Base-by-base conservation (phyloP, 2,113 vertebrate species). In the Rallus limicola region DNA sequence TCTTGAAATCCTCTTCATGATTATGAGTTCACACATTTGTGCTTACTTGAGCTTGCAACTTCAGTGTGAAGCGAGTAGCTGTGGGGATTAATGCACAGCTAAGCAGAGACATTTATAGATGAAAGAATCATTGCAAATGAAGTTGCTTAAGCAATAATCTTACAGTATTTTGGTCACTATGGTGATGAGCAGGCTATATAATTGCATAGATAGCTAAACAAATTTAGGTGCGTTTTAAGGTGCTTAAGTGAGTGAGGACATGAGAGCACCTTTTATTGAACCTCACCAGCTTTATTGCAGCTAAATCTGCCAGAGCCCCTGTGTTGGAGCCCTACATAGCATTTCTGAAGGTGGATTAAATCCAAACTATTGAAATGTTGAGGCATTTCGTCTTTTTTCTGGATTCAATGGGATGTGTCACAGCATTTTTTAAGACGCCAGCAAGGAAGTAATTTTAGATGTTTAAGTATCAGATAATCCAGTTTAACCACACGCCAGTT, bases 11-110 rank as follows among this genome's bases (percentile, higher is more conserved):
- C 82, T 69, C 82, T 56, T 72, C 4, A 16, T 44, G 77, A 16
- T 88, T 92, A 75, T 48, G 77, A 93, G 77, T 95, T 97, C 93
- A 91, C 95, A 93, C 93, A 58, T 92, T 84, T 88, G 53, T 95
- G 86, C 93, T 95, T 78, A 14, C 76, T 92, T 50, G 92, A 75
- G 80, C 86, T 94, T 71, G 72, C 80, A 92, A 31, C 5, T 1
- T 75, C 8, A 13, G 86, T 72, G 76, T 93, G 95, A 97, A 93
- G 74, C 50, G 72, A 94, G 83, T n/a, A 80, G 77, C 65, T 91
- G 3, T 31, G 77, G 53, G 91, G 74, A 95, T 89, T 84, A 88
- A 86, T 65, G 93, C 77, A 92, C 64, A 87, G 88, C 88, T 72
- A 34, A 79, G 65, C 92, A 56, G 88, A 79, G 86, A 40, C 64